Evolutionary conservation across 2,113 vertebrate species (phyloP).

Genomic region (Laticauda laticaudata): DNA sequence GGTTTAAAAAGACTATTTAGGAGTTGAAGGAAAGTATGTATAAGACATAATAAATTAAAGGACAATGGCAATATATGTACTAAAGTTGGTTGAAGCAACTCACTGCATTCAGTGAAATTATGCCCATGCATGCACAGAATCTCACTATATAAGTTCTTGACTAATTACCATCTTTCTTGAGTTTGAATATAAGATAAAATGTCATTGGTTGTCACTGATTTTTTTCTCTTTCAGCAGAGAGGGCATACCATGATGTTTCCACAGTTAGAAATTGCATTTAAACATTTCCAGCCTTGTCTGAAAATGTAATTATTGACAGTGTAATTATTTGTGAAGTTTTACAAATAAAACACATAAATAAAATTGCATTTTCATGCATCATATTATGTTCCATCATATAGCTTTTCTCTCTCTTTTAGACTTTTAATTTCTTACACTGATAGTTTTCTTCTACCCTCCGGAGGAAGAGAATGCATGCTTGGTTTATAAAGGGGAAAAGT

Average conservation of each 20-base stretch:
- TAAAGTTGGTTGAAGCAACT: background rate
- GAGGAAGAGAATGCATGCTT: slow-evolving; percentile 34
- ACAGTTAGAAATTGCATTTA: slow-evolving; percentile 58
- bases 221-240: slow-evolving; percentile 46
- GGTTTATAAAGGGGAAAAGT: slow-evolving; percentile 47
- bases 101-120: background rate
- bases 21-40: background rate
- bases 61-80: background rate
- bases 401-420: slow-evolving; percentile 60
- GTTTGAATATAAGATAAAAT: slow-evolving; percentile 33
- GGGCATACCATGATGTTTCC: slow-evolving; percentile 47
- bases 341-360: slow-evolving; percentile 63
- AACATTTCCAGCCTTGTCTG: slow-evolving; percentile 69
- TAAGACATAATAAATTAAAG: background rate
- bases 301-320: slow-evolving; percentile 68
- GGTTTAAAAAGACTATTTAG: background rate
- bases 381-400: slow-evolving; percentile 65
- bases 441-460: slow-evolving; percentile 47
- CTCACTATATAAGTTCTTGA: background rate
- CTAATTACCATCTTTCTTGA: background rate
- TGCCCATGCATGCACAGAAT: background rate
- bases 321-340: slow-evolving; percentile 61
- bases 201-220: slow-evolving; percentile 31
- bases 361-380: slow-evolving; percentile 61
- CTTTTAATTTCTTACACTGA: slow-evolving; percentile 43